A percentile compares a stretch with the other conserved stretches of the same genome.
Conservation (phyloP, 1,140 invertebrate genomes). For the Temnothorax nylanderi region DNA sequence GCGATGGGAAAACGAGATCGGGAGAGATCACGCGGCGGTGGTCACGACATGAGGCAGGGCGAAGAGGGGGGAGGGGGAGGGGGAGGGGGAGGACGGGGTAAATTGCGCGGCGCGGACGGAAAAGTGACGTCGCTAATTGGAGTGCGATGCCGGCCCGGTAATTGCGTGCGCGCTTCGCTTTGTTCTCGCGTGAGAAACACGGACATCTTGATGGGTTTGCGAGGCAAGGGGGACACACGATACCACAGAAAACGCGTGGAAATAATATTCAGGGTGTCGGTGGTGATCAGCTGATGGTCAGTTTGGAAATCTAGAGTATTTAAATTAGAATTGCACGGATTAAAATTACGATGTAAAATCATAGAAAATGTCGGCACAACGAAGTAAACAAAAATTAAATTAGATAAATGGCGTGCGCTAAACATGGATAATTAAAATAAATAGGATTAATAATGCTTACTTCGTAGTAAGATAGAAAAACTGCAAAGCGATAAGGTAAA, state of each 20-base stretch:
- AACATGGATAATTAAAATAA: not conserved
- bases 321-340: not conserved
- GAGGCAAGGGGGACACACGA: not conserved
- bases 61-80: not conserved
- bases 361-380: not conserved
- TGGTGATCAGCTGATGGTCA: too few relatives aligned
- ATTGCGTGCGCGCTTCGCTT: constrained; percentile 40
- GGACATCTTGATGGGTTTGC: constrained; percentile 11
- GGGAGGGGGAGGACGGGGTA: not conserved
- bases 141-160: constrained; percentile 32
- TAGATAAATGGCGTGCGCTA: not conserved
- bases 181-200: constrained; percentile 45
- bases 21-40: constrained; percentile 29
- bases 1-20: constrained; percentile 54
- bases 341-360: not conserved
- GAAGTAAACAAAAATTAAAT: constrained; percentile 18
- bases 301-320: not conserved
- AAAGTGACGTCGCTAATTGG: constrained; percentile 58
- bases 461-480: not conserved
- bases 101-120: constrained; percentile 42
- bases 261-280: not conserved
- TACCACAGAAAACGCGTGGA: too few relatives aligned
- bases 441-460: not conserved
- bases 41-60: constrained; percentile 23
- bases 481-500: not conserved